A percentile compares a stretch with the other conserved stretches of the same genome.
Evolutionary conservation across 2,888 invertebrate species (phyloP).

Genomic region (Abrostola tripartita): DNA sequence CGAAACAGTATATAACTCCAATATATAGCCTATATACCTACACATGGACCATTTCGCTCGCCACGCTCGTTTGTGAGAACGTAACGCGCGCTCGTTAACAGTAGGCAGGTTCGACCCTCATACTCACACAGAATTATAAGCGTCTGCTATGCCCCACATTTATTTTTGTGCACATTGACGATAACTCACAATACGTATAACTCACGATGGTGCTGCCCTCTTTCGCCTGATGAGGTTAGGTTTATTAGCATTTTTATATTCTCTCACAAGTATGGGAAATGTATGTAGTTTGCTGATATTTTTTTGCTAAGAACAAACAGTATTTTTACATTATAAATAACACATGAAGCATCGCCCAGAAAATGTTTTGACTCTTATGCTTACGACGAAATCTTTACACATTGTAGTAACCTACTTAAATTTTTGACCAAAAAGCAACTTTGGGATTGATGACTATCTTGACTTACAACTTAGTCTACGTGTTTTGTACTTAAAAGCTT

Average conservation of each 20-base stretch:
- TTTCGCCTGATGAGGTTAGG: not conserved
- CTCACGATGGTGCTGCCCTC: not conserved
- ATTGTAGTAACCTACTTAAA: too few relatives aligned
- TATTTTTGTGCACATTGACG: constrained; percentile 20
- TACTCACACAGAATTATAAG: constrained; percentile 44
- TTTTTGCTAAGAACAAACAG: too few relatives aligned
- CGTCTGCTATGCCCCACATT: constrained; percentile 15
- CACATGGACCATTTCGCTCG: not conserved
- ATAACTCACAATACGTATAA: constrained; percentile 7
- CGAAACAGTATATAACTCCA: too few relatives aligned
- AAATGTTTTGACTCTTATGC: too few relatives aligned
- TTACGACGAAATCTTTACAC: too few relatives aligned
- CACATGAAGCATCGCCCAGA: too few relatives aligned
- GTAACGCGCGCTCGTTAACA: constrained; percentile 39
- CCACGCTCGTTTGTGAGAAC: constrained; percentile 37
- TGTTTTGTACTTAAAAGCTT: too few relatives aligned
- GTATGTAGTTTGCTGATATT: too few relatives aligned
- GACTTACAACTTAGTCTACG: too few relatives aligned
- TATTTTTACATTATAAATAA: too few relatives aligned
- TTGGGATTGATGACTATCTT: too few relatives aligned
- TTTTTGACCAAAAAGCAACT: too few relatives aligned
- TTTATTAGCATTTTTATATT: not conserved
- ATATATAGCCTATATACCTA: not conserved
- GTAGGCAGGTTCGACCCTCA: constrained; percentile 31
- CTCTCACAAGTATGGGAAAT: not conserved